A percentile compares a stretch with the other conserved stretches of the same genome.
Conservation (phyloP, 2,888 invertebrate genomes). For the Ornithoptera priamus region DNA sequence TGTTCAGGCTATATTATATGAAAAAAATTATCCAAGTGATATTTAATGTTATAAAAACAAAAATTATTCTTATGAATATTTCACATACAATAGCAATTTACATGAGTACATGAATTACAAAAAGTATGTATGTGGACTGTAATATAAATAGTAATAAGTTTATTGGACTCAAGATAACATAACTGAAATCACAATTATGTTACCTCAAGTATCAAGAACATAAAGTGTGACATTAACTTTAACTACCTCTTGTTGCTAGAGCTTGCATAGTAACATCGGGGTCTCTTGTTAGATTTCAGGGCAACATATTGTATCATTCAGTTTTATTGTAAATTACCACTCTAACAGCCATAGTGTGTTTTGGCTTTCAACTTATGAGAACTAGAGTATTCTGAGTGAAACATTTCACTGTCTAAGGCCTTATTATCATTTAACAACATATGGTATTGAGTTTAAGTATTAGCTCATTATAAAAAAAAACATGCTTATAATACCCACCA, state of each 20-base stretch:
- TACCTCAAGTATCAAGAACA: not conserved
- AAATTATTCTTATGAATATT: not conserved
- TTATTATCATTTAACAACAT: no score
- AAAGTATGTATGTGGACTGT: slow-evolving; percentile 9
- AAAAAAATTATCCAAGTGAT: not conserved
- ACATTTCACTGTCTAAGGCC: no score
- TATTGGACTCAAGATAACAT: slow-evolving; percentile 19
- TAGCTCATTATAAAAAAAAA: no score
- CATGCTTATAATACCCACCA: not conserved
- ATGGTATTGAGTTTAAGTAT: no score
- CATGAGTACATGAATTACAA: not conserved
- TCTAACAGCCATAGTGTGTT: no score
- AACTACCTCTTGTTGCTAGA: not conserved
- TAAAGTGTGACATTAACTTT: not conserved
- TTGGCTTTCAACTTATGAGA: no score
- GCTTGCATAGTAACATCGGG: no score
- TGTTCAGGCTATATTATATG: not conserved
- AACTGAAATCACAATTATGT: slow-evolving; percentile 5
- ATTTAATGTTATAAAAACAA: not conserved
- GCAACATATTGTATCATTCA: no score
- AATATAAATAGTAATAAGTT: slow-evolving; percentile 21
- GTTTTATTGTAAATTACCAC: no score
- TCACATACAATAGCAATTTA: not conserved
- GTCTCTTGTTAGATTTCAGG: no score
- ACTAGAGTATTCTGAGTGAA: no score